phyloP scores from a whole-genome alignment of 2,797 vertebrate species.

The Austrolebias charrua region DNA sequence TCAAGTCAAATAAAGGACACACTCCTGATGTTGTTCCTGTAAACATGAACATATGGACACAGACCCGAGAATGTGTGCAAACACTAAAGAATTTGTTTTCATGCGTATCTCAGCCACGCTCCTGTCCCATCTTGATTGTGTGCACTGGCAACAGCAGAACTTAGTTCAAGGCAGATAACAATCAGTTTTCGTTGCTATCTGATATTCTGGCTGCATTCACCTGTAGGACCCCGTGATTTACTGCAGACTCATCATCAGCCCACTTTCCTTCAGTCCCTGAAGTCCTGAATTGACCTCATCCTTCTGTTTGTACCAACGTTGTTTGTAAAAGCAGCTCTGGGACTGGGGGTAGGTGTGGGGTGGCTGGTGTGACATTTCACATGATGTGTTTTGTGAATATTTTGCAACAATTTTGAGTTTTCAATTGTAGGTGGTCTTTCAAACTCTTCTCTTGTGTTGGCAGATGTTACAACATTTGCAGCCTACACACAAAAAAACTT shows the following conservation, averaged over 20 bases:
- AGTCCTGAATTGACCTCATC: conserved; percentile 25
- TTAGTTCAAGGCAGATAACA: conserved; percentile 54
- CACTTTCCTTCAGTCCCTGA: conserved; percentile 17
- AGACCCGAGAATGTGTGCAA: conserved; percentile 35
- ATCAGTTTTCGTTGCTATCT: conserved; percentile 54
- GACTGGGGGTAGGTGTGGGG: background rate
- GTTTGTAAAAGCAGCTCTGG: conserved; percentile 9
- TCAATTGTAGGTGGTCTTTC: background rate
- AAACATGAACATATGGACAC: conserved; percentile 57
- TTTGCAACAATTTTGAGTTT: background rate
- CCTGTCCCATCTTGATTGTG: conserved; percentile 52
- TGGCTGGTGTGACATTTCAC: no score
- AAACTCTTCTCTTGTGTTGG: conserved; percentile 14
- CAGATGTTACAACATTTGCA: no score
- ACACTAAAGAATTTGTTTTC: conserved; percentile 43
- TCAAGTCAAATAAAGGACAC: conserved; percentile 54
- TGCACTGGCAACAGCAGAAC: conserved; percentile 65
- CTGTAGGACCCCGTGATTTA: conserved; percentile 19
- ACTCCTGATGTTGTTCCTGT: conserved; percentile 56
- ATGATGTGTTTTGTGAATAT: background rate
- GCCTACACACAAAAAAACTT: background rate
- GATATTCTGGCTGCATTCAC: conserved; percentile 45
- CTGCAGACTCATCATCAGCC: conserved; percentile 11
- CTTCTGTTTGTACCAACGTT: conserved; percentile 44
- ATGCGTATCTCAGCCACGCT: conserved; percentile 33